phyloP scores from a whole-genome alignment of 2,113 vertebrate species.

The Colius striatus region DNA sequence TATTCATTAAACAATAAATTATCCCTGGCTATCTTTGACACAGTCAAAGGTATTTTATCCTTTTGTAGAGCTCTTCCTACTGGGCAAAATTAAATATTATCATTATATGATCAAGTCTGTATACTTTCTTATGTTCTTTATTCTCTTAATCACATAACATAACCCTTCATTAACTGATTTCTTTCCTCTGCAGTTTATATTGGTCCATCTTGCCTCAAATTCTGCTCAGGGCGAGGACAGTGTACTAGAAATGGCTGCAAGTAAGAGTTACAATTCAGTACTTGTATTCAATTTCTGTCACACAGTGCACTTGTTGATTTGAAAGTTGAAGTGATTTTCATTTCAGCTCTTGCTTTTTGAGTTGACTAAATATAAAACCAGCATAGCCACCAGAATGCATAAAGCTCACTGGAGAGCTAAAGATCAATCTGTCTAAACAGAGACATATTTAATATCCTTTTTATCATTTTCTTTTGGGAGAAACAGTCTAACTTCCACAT shows the following conservation, averaged over 20 bases:
- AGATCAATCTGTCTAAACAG: slow-evolving; percentile 38
- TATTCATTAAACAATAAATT: not conserved
- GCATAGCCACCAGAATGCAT: not conserved
- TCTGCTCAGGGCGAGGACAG: slow-evolving; percentile 96
- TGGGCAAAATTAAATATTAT: not conserved
- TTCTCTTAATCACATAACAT: not conserved
- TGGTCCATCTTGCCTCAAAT: slow-evolving; percentile 94
- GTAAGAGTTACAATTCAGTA: slow-evolving; percentile 78
- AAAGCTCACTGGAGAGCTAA: not conserved
- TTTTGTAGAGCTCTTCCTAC: not conserved
- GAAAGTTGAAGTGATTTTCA: slow-evolving; percentile 27
- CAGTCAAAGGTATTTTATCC: not conserved
- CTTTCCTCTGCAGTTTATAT: slow-evolving; percentile 88
- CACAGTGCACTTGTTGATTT: not conserved
- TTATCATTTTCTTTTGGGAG: not conserved
- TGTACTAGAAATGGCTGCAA: slow-evolving; percentile 96
- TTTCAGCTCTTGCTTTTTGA: slow-evolving; percentile 5
- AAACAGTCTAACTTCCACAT: not conserved
- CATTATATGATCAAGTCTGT: not conserved
- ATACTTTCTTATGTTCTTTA: not conserved
- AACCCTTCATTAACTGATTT: slow-evolving; percentile 3
- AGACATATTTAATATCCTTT: not conserved
- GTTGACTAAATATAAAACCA: slow-evolving; percentile 12
- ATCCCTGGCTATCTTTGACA: not conserved
- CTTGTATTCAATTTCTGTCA: not conserved